Evolutionary conservation across 1,140 invertebrate genomes (phyloP).

Genomic region (Drosophila biarmipes): DNA sequence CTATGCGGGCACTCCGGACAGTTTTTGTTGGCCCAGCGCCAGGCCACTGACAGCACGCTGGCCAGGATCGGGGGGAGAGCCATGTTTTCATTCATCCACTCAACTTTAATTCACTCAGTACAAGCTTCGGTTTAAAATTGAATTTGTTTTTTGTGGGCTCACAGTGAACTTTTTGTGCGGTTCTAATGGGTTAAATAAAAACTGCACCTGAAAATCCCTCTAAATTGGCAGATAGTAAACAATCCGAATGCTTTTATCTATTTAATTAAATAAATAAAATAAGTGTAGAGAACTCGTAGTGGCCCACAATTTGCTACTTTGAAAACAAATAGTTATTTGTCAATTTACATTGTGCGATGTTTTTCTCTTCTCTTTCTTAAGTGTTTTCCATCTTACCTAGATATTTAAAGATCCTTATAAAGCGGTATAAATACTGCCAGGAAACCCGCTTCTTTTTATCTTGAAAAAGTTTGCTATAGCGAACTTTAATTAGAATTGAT

Average conservation of each 20-base stretch:
- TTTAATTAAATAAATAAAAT: neutral
- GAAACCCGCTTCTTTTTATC: too few species aligned
- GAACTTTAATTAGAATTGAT: neutral
- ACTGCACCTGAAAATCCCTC: neutral
- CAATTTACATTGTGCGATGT: too few species aligned
- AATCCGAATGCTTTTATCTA: neutral
- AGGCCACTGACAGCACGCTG: constrained; percentile 37
- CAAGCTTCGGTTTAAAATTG: constrained; percentile 27
- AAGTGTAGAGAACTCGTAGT: neutral
- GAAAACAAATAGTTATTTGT: too few species aligned
- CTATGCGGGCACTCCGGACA: constrained; percentile 44
- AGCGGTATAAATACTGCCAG: too few species aligned
- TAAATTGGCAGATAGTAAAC: neutral
- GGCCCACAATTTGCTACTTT: too few species aligned
- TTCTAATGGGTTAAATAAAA: neutral
- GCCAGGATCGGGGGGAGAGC: neutral
- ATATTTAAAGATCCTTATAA: too few species aligned
- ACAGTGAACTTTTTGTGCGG: neutral
- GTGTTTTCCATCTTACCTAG: too few species aligned
- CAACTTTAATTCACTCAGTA: constrained; percentile 32
- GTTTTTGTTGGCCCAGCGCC: constrained; percentile 37
- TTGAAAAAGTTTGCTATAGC: too few species aligned
- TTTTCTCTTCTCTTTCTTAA: too few species aligned
- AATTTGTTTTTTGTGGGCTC: constrained; percentile 44
- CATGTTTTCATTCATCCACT: constrained; percentile 41